Base-by-base conservation (phyloP, 37 sponge, comb jelly and placozoan species). In the Cliona cf. orientalis region DNA sequence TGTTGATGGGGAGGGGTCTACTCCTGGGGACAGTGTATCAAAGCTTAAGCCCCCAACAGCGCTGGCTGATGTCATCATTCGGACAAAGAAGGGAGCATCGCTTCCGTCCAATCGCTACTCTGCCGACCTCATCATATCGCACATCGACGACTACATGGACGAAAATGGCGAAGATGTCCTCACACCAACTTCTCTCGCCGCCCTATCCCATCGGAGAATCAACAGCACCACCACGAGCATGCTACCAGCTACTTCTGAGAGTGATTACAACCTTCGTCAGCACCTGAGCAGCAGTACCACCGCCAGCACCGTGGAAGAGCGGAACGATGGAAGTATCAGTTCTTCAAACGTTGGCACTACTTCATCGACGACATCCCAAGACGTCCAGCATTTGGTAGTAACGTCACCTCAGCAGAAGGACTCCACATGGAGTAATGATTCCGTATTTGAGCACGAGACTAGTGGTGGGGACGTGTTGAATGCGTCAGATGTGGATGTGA, bases 401-500 rank as follows among this genome's bases (percentile, higher is more conserved):
- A n/a, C n/a, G n/a, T n/a, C n/a, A n/a, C n/a, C n/a, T n/a, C 3
- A 69, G 25, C 41, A 69, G 70, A 69, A 69, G 43, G 21, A 4
- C 3, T 69, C 70, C 43, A 41, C 42, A 29, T 58, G 57, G 32
- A 61, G 77, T 60, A 70, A 11, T 40, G 58, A 57, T 41, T 80
- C 80, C 58, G 80, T 69, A 2, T 80, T 80, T 38, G 19, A 41
- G 22, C 60, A 71, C 33, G 28, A 7, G 12, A 14, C 29, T 42
- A 46, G 44, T 3, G 66, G 56, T 21, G 45, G 71, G 1, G 76
- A 77, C 39, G 70, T 76, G 38, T 37, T 32, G 6, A 41, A 46
- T 22, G 80, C 75, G 43, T 89, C 90, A 0, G 90, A 89, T 66
- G 84, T 89, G 21, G 89, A 89, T 64, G 83, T 89, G 38, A 74